Percentiles rank a stretch among this genome's conserved stretches.
phyloP scores from a whole-genome alignment of 2,888 invertebrate genomes.

The Cantharis nigra region DNA sequence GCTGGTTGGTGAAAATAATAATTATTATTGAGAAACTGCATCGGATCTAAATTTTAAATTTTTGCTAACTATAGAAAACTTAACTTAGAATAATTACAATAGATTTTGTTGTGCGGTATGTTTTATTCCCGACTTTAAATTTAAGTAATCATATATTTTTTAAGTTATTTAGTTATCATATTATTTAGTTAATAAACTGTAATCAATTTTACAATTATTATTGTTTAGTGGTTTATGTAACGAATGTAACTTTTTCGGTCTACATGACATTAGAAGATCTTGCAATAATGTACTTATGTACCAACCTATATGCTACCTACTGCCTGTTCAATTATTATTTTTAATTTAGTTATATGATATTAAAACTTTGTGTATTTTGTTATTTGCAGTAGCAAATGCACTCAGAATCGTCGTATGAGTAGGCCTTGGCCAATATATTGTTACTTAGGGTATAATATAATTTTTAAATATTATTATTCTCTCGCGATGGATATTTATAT shows the following conservation, averaged over 20 bases:
- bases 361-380: conserved; percentile 34
- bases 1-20: neutral
- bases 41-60: neutral
- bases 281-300: neutral
- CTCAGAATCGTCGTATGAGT: conserved; percentile 40
- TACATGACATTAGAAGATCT: neutral
- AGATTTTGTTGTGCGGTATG: neutral
- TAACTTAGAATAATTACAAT: neutral
- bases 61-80: neutral
- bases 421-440: conserved; percentile 47
- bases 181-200: too few species aligned
- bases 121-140: neutral
- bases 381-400: conserved; percentile 51
- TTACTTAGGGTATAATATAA: conserved; percentile 53
- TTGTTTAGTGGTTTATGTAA: neutral
- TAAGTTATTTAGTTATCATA: too few species aligned
- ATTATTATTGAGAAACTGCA: neutral
- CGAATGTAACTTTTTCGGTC: neutral
- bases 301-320: conserved; percentile 3
- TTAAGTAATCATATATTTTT: too few species aligned
- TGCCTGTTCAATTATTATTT: conserved; percentile 24
- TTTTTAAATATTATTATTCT: conserved; percentile 51
- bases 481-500: conserved; percentile 52
- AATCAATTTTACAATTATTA: too few species aligned
- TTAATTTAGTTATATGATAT: neutral